Evolutionary conservation across 2,888 invertebrate genomes (phyloP).

Genomic region (Hyposoter didymator): DNA sequence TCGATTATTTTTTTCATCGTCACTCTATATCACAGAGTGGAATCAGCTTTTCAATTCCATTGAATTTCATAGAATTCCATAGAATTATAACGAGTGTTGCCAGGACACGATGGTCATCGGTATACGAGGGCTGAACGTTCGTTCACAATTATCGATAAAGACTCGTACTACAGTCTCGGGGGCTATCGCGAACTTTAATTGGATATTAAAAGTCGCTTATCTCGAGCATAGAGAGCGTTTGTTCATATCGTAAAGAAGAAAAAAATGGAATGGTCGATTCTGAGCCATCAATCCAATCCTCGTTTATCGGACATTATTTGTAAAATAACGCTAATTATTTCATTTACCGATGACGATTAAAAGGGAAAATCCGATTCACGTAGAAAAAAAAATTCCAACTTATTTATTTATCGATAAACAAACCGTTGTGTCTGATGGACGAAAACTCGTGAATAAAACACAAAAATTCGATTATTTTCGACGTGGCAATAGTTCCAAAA

Average conservation of each 20-base stretch:
- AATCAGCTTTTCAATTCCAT: not conserved
- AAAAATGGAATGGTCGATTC: not conserved
- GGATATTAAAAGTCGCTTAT: not conserved
- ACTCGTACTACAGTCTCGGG: not conserved
- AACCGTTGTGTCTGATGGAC: not conserved
- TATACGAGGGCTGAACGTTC: not conserved
- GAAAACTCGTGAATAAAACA: not conserved
- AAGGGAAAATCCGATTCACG: no score
- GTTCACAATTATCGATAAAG: not conserved
- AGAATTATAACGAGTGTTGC: not conserved
- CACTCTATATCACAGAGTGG: not conserved
- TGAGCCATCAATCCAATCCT: not conserved
- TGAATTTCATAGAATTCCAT: not conserved
- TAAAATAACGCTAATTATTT: constrained; percentile 11
- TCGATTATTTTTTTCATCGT: not conserved
- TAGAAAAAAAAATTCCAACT: no score
- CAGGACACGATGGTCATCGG: constrained; percentile 12
- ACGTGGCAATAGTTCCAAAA: not conserved
- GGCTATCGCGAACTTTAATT: not conserved
- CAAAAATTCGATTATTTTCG: not conserved
- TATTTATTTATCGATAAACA: not conserved
- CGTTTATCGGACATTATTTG: not conserved
- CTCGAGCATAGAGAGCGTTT: not conserved
- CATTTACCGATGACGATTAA: not conserved
- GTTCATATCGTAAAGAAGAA: not conserved